These are phyloP conservation scores for Drosophila pseudoananassae DNA, from an alignment of 1,140 invertebrate genomes.

Conservation along the genomic window DNA sequence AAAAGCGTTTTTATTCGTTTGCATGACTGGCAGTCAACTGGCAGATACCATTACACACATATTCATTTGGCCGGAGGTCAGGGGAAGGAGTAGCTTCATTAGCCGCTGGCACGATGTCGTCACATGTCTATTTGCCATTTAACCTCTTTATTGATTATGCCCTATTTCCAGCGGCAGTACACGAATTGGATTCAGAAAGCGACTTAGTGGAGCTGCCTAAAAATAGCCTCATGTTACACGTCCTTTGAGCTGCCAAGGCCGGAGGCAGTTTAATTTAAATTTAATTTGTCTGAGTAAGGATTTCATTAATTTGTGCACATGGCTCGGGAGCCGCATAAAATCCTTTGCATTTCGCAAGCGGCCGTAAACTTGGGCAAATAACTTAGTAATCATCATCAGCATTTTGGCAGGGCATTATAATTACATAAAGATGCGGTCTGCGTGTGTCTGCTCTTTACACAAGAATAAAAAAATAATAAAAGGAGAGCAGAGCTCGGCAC, in stretches of 20 bases:
- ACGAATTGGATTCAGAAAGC: neutral
- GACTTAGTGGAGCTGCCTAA: neutral
- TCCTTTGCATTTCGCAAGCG: constrained; percentile 53
- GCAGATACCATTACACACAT: constrained; percentile 12
- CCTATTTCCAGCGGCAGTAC: neutral
- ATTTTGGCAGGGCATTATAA: constrained; percentile 73
- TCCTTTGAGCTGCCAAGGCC: neutral
- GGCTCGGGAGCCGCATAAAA: constrained; percentile 62
- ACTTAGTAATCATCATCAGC: constrained; percentile 55
- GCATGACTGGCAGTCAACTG: constrained; percentile 49
- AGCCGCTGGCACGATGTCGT: constrained; percentile 62
- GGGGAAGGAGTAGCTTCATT: constrained; percentile 51
- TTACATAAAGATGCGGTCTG: constrained; percentile 57
- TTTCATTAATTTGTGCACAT: constrained; percentile 74
- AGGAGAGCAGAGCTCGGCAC: constrained; percentile 27
- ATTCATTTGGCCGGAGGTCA: constrained; percentile 2
- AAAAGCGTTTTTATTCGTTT: constrained; percentile 79
- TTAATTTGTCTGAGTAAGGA: constrained; percentile 71
- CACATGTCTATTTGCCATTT: constrained; percentile 71
- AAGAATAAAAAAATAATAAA: constrained; percentile 72
- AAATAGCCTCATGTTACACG: constrained; percentile 3
- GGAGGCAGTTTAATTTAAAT: constrained; percentile 47
- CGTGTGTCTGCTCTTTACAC: constrained; percentile 58
- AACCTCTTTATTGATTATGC: constrained; percentile 68
- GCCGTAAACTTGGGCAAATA: constrained; percentile 73